Evolutionary conservation across 2,113 vertebrate genomes (phyloP), one percentile per base, ranked within the genome.

Genomic region (Brachyistius frenatus): DNA sequence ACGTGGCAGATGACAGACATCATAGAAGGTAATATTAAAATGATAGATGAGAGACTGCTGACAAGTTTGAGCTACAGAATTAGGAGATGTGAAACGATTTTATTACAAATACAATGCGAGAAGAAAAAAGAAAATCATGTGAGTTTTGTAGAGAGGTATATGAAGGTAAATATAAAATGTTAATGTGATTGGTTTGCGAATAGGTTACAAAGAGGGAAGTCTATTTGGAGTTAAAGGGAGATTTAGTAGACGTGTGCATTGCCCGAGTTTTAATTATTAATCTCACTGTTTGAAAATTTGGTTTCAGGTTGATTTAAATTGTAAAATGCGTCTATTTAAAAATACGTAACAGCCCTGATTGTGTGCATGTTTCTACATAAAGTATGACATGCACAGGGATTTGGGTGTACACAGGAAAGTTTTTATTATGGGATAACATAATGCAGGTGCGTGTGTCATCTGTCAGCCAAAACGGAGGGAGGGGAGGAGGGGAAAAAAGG

Each of bases 231-330:
- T 83, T 70, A 73, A 80, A 74, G 68, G 47, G 74, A 76, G 44
- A 66, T 88, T 90, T 81, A 86, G 72, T 71, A 66, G 57, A 80
- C 32, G 56, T 85, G 73, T 70, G 68, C 7, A 60, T 85, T 67
- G 73, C 16, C 72, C 70, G 56, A 58, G 66, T 8, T 78, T 78
- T 44, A 9, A 44, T 5, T 65, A 66, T 61, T 57, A 76, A 30
- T 44, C 41, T 44, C 41, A 44, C 4, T 11, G 41, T 44, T 67
- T 63, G 5, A 31, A 5, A 46, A 74, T 53, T 36, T 1, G 7
- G 9, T 52, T 36, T 58, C 52, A 50, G 39, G 14, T 30, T 53
- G 8, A 31, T 53, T 5, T 57, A 36, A 55, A 56, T 49, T 33
- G 30, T 44, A 35, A 60, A 44, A 55, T 3, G 8, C 57, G 23